These are phyloP conservation scores for Philypnodon macrostomus DNA, from an alignment of 2,797 vertebrate species.

Conservation along the genomic window DNA sequence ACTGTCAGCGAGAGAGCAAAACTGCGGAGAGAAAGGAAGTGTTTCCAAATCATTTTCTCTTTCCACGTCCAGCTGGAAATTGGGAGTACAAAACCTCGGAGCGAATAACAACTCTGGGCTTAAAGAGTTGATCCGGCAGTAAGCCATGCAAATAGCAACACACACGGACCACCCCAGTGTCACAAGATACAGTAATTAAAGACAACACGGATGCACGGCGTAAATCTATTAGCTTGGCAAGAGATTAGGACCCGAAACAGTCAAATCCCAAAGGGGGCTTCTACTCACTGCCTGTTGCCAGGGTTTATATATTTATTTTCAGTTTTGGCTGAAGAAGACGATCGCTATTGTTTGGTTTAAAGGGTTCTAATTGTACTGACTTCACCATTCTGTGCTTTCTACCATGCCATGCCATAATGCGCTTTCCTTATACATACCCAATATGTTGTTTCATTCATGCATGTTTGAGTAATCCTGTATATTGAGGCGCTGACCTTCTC, in stretches of 20 bases:
- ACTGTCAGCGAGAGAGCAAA: slow-evolving; percentile 37
- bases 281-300: slow-evolving; percentile 40
- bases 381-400: too few relatives aligned
- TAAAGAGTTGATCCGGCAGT: slow-evolving; percentile 66
- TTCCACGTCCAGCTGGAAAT: slow-evolving; percentile 51
- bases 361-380: too few relatives aligned
- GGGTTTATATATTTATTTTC: slow-evolving; percentile 21
- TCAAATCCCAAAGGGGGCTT: slow-evolving; percentile 42
- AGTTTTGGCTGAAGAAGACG: slow-evolving; percentile 24
- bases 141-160: slow-evolving; percentile 70
- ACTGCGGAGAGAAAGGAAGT: slow-evolving; percentile 24
- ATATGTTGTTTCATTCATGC: too few relatives aligned
- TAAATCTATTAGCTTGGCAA: slow-evolving; percentile 73
- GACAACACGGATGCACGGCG: slow-evolving; percentile 61
- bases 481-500: too few relatives aligned
- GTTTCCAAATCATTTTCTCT: slow-evolving; percentile 36
- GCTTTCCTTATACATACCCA: too few relatives aligned
- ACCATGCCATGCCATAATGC: too few relatives aligned
- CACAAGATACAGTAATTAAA: slow-evolving; percentile 77
- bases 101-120: slow-evolving; percentile 63
- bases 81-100: slow-evolving; percentile 50
- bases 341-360: slow-evolving; percentile 10
- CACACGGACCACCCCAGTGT: slow-evolving; percentile 66
- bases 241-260: slow-evolving; percentile 68
- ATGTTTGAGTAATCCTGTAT: too few relatives aligned